Conservation (phyloP, 2,797 vertebrate genomes). For the Microcaecilia unicolor region DNA sequence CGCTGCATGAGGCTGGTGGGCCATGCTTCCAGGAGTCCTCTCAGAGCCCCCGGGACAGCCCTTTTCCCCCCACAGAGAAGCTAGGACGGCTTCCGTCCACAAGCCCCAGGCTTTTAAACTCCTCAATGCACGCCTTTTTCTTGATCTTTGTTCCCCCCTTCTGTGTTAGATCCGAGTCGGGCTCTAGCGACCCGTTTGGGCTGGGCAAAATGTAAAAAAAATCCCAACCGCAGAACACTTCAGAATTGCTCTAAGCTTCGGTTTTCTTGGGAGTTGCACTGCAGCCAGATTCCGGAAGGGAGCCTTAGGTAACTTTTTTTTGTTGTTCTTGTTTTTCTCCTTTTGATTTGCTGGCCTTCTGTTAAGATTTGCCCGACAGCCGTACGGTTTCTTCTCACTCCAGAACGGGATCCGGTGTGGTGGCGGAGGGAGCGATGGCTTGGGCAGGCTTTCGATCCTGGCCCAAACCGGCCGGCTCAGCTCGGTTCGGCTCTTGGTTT, state of each 20-base stretch:
- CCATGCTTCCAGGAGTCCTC: too few relatives aligned
- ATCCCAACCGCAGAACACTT: too few relatives aligned
- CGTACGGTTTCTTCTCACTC: not conserved
- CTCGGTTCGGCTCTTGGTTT: not conserved
- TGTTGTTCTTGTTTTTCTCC: not conserved
- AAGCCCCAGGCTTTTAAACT: too few relatives aligned
- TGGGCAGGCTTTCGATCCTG: too few relatives aligned
- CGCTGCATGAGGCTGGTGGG: conserved; percentile 29
- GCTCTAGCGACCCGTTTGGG: too few relatives aligned
- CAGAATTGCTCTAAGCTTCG: too few relatives aligned
- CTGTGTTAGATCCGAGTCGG: too few relatives aligned
- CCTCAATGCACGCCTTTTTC: too few relatives aligned
- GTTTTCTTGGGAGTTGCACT: too few relatives aligned
- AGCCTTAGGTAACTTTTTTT: not conserved
- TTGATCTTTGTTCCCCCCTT: conserved; percentile 12
- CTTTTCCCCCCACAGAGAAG: not conserved
- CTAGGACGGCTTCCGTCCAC: too few relatives aligned
- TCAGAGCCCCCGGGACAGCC: not conserved
- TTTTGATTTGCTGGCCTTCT: not conserved
- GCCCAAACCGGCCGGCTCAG: too few relatives aligned
- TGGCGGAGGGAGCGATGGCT: conserved; percentile 13
- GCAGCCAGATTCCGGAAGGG: conserved; percentile 6
- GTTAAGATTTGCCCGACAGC: not conserved
- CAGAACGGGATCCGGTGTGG: not conserved
- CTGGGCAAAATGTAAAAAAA: too few relatives aligned